Percentiles rank a stretch among this genome's conserved stretches.
These are phyloP conservation scores for Allacma fusca DNA, from an alignment of 2,888 invertebrate genomes.

Conservation along the genomic window DNA sequence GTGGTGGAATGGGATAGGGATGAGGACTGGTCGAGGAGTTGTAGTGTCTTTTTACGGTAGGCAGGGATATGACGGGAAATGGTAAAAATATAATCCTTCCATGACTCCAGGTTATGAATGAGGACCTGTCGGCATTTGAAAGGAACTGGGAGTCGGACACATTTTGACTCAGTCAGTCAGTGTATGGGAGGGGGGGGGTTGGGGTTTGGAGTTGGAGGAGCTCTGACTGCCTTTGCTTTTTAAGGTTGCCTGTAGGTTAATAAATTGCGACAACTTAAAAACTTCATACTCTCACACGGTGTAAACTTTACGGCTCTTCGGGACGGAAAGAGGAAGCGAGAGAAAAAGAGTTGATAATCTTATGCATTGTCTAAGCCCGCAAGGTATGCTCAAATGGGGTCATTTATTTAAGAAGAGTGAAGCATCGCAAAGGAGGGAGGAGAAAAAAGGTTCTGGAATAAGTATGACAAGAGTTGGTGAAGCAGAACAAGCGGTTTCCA, in stretches of 20 bases:
- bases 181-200: too few species aligned
- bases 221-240: too few species aligned
- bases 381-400: background rate
- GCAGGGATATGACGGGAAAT: too few species aligned
- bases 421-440: background rate
- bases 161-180: too few species aligned
- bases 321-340: background rate
- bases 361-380: conserved; percentile 13
- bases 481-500: conserved; percentile 18
- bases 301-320: background rate
- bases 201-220: too few species aligned
- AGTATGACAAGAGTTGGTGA: conserved; percentile 10
- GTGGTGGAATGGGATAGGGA: too few species aligned
- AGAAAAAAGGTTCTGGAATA: background rate
- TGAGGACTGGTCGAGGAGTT: too few species aligned
- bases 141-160: too few species aligned
- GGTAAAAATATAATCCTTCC: too few species aligned
- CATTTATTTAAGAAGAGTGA: conserved; percentile 13
- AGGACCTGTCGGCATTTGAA: too few species aligned
- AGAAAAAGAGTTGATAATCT: conserved; percentile 5
- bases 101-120: too few species aligned
- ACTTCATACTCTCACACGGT: background rate
- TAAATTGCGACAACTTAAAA: conserved; percentile 4
- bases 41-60: too few species aligned
- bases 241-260: background rate